Evolutionary conservation across 2,113 vertebrate species (phyloP).

Genomic region (Chauna torquata): DNA sequence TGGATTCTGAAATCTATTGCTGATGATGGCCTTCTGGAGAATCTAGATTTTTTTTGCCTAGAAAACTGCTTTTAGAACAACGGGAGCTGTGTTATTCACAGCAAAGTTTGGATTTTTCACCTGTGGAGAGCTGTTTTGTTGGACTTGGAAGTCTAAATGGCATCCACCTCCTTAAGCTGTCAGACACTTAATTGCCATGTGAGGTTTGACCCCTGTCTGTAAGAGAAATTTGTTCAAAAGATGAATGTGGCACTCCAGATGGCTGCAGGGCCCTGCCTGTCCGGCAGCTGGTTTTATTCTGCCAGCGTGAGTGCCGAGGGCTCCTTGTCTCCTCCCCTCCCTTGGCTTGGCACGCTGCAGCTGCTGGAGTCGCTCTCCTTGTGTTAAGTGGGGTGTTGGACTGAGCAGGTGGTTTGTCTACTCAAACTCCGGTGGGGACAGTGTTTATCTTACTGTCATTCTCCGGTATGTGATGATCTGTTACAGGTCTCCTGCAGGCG

Average conservation of each 20-base stretch:
- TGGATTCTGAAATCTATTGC: not conserved
- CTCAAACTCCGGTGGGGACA: not conserved
- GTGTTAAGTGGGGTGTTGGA: not conserved
- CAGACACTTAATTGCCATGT: not conserved
- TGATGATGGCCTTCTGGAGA: not conserved
- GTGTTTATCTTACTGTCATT: not conserved
- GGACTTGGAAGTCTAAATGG: not conserved
- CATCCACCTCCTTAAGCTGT: not conserved
- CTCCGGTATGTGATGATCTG: fast-evolving
- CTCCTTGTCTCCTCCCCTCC: not conserved
- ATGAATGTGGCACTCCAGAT: not conserved
- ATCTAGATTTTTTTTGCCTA: not conserved
- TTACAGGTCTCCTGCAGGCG: not conserved
- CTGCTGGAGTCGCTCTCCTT: not conserved
- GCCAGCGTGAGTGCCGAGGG: fast-evolving
- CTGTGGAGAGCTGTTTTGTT: not conserved
- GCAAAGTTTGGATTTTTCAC: not conserved
- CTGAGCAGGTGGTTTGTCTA: not conserved
- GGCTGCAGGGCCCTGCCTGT: not conserved
- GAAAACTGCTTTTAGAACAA: not conserved
- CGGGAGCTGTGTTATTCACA: not conserved
- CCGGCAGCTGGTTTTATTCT: not conserved
- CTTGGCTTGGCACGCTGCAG: not conserved
- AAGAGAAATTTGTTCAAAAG: not conserved
- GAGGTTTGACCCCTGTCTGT: not conserved